Percentiles rank a stretch among this genome's conserved stretches.
phyloP scores from a whole-genome alignment of 2,113 vertebrate genomes.

The Vimba vimba region DNA sequence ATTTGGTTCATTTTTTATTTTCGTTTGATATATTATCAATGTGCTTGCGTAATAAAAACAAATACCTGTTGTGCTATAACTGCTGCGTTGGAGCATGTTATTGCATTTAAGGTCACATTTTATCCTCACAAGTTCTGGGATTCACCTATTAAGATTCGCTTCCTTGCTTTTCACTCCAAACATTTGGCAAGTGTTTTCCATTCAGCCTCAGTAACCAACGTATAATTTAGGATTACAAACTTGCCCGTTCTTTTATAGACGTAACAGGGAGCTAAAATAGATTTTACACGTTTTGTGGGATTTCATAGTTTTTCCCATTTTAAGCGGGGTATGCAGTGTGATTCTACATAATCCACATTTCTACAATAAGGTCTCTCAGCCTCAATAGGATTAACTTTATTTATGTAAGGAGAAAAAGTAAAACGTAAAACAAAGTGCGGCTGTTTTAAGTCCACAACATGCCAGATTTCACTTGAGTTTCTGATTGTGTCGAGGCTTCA shows the following conservation, averaged over 20 bases:
- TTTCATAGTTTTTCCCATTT: background rate
- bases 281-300: background rate
- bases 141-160: background rate
- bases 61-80: background rate
- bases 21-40: background rate
- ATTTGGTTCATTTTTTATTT: background rate
- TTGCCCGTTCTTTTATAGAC: background rate
- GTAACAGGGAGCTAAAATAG: background rate
- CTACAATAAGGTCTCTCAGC: background rate
- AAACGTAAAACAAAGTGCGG: background rate
- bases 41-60: slow-evolving; percentile 10
- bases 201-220: background rate
- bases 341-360: slow-evolving; percentile 14
- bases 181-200: background rate
- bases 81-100: too few species aligned
- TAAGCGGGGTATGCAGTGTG: slow-evolving; percentile 29
- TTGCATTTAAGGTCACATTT: background rate
- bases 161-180: background rate
- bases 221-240: background rate
- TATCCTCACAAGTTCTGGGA: background rate
- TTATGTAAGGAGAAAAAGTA: background rate
- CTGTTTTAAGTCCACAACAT: background rate
- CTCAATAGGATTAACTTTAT: background rate
- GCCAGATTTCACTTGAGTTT: background rate
- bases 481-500: background rate